phyloP scores from a whole-genome alignment of 1,140 invertebrate species.

The Caenorhabditis elegans region WBcel235 BX284603.4:9718501-9719000 shows the following conservation, averaged over 20 bases:
- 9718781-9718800: no score
- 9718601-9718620: slow-evolving; percentile 69
- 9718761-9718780: no score
- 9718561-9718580: slow-evolving; percentile 71
- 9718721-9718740: no score
- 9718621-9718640: slow-evolving; percentile 77
- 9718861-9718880: no score
- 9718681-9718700: background rate
- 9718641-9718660: slow-evolving; percentile 78
- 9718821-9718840: no score
- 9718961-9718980: slow-evolving; percentile 73
- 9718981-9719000: slow-evolving; percentile 76
- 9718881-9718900: no score
- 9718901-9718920: no score
- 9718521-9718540: slow-evolving; percentile 73
- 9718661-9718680: slow-evolving; percentile 74
- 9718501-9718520: slow-evolving; percentile 72
- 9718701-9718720: background rate
- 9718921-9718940: slow-evolving; percentile 73
- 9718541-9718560: slow-evolving; percentile 75
- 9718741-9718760: no score
- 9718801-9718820: no score
- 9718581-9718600: slow-evolving; percentile 69
- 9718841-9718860: no score
- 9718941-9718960: slow-evolving; percentile 73